phyloP scores from a whole-genome alignment of 1,140 invertebrate genomes.

The Paracyclopina nana region DNA sequence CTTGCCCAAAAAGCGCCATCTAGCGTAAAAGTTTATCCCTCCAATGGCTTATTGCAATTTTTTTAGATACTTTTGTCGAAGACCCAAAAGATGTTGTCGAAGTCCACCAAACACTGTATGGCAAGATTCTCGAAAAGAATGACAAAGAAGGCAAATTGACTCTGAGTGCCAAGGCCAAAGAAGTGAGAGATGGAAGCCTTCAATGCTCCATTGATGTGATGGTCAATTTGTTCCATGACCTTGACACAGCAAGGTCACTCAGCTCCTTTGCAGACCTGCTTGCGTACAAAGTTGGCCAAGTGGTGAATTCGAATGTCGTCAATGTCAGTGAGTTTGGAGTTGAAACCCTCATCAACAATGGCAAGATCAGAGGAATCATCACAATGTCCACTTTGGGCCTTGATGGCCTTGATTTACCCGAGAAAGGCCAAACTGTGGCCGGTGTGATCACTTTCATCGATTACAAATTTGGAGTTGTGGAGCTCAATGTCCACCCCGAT shows the following conservation, averaged over 20 bases:
- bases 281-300: neutral
- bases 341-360: neutral
- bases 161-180: neutral
- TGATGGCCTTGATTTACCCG: too few species aligned
- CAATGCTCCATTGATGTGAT: neutral
- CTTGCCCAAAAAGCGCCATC: too few species aligned
- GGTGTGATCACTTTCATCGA: constrained; percentile 1
- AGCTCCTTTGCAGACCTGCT: neutral
- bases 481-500: constrained; percentile 1
- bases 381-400: neutral
- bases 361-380: neutral
- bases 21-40: too few species aligned
- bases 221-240: neutral
- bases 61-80: constrained; percentile 6
- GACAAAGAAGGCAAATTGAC: neutral
- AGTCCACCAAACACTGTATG: neutral
- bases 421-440: too few species aligned
- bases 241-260: neutral
- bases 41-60: too few species aligned
- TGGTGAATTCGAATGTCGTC: neutral
- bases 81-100: constrained; percentile 4
- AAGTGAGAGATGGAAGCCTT: neutral
- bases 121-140: neutral
- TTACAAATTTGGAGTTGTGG: neutral
- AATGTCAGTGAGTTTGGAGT: neutral